Conservation (phyloP, 1,140 invertebrate genomes). For the Drosophila seguyi region DNA sequence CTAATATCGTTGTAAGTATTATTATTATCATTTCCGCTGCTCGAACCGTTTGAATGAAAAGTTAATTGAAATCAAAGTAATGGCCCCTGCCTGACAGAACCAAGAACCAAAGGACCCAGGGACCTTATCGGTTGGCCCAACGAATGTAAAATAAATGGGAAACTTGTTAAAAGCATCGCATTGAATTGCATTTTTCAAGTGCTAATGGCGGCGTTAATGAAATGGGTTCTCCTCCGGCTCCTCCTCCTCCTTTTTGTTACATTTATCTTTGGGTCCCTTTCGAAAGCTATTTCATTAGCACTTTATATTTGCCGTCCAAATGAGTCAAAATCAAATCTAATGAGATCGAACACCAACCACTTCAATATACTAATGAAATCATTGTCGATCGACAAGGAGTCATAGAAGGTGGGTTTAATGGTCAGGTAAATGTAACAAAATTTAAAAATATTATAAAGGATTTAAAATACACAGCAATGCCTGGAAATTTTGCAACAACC, state of each 20-base stretch:
- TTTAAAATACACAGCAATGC: no score
- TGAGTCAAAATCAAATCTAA: constrained; percentile 16
- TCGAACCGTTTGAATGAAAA: constrained; percentile 71
- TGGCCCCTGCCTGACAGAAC: constrained; percentile 51
- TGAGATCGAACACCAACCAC: constrained; percentile 38
- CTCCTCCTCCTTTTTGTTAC: neutral
- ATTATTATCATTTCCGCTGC: constrained; percentile 75
- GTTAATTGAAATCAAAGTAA: constrained; percentile 84
- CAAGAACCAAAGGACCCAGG: constrained; percentile 14
- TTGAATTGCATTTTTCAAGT: constrained; percentile 74
- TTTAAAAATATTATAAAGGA: no score
- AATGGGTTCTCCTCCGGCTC: constrained; percentile 47
- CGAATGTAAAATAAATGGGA: constrained; percentile 80
- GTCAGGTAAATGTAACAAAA: neutral
- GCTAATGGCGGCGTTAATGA: constrained; percentile 81
- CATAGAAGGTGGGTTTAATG: neutral
- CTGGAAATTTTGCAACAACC: no score
- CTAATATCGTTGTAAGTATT: constrained; percentile 78
- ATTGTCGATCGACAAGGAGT: constrained; percentile 4
- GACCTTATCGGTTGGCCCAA: constrained; percentile 73
- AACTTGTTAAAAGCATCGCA: constrained; percentile 76
- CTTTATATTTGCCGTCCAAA: constrained; percentile 24
- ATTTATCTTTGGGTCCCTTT: constrained; percentile 22
- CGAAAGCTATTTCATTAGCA: constrained; percentile 60
- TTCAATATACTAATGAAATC: constrained; percentile 32